Base-by-base conservation (phyloP, 2,797 vertebrate genomes). In the Gambelia wislizenii region DNA sequence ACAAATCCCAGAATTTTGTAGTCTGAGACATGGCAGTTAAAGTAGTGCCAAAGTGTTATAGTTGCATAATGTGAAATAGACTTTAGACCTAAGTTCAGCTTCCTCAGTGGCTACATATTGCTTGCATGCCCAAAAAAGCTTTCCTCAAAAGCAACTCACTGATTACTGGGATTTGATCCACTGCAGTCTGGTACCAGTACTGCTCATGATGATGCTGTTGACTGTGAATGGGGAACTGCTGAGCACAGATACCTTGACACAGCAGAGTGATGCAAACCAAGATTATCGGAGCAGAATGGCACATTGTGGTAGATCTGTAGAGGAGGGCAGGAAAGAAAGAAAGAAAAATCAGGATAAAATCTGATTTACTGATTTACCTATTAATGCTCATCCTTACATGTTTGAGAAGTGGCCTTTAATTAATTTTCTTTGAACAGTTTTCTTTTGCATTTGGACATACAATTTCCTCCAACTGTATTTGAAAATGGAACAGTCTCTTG, bases 131-230 rank as follows among this genome's bases (percentile, higher is more conserved):
- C 76, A 56, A 42, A 42, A n/a, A 20, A 27, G 4, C 6, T 30
- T 81, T 74, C 30, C 42, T 6, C n/a, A 16, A 67, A 44, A 83
- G 75, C 7, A 76, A 89, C 89, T 86, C 61, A 89, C 89, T 77
- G 79, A 89, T 89, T 47, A 89, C 84, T 44, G 89, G 89, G 36
- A 89, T 67, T 75, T 82, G 78, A 77, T 89, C 56, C 20, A 36
- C 6, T 44, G 84, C n/a, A 2, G 84, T 76, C 22, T 89, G 89
- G 59, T 89, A 89, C 89, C 89, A 89, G 30, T 89, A 89, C 22
- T 77, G 89, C 25, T 89, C 89, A 14, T 82, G 54, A 39, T 75
- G 84, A 12, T 86, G 79, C 27, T 69, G 81, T 36, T 64, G 78
- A 42, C 44, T 86, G 12, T 82, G 78, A 54, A 86, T 30, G 70